Percentiles rank a stretch among this genome's conserved stretches.
These are phyloP conservation scores for Myiagra hebetior DNA, from an alignment of 2,113 vertebrate species.

Conservation along the genomic window DNA sequence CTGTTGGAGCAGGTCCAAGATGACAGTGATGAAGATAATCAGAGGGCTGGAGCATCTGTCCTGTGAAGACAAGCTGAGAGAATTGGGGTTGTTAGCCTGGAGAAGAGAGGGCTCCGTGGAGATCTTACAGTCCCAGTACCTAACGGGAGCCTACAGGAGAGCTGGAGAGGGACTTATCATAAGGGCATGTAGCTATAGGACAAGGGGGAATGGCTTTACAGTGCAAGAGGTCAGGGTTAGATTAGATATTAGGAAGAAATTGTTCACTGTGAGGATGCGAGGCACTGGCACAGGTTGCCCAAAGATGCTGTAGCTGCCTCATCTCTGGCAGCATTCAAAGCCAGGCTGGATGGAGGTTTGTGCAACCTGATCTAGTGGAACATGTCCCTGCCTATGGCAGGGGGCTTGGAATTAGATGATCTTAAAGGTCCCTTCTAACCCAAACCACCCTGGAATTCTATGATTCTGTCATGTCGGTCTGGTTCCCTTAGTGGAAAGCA, in stretches of 20 bases:
- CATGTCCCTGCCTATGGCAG: accelerated
- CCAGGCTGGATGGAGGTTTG: not conserved
- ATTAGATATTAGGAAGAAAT: not conserved
- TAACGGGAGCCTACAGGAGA: not conserved
- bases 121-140: not conserved
- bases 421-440: not conserved
- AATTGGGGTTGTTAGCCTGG: not conserved
- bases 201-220: not conserved
- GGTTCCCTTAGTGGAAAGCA: not conserved
- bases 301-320: not conserved
- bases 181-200: not conserved
- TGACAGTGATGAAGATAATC: not conserved
- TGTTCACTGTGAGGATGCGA: not conserved
- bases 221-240: not conserved
- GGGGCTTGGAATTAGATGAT: not conserved
- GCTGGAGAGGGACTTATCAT: not conserved
- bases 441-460: not conserved
- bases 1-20: not conserved
- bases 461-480: not conserved
- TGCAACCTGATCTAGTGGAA: not conserved
- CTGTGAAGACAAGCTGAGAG: not conserved
- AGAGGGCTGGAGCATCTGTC: not conserved
- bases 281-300: not conserved
- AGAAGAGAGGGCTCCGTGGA: not conserved
- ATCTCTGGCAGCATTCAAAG: not conserved